Evolutionary conservation across 1,140 invertebrate genomes (phyloP).

Genomic region (Brachionus plicatilis): DNA sequence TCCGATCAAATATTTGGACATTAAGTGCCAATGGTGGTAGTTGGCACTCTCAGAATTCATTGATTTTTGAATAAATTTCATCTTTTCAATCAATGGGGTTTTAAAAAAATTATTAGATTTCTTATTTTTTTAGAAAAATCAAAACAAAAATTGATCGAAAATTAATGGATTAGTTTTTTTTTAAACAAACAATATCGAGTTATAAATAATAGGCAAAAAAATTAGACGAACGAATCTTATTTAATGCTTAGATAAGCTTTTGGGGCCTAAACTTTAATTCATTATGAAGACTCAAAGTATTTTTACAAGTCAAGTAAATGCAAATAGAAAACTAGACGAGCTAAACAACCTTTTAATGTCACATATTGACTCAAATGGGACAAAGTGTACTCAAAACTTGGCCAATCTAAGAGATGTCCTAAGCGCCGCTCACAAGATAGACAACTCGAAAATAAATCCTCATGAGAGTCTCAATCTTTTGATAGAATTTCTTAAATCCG

Average conservation of each 20-base stretch:
- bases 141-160: conserved; percentile 21
- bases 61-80: not conserved
- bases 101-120: not conserved
- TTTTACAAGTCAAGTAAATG: not conserved
- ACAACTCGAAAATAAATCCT: not conserved
- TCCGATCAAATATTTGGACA: not conserved
- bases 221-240: not conserved
- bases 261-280: not conserved
- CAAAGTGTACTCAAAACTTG: not conserved
- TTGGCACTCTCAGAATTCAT: not conserved
- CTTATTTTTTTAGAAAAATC: not conserved
- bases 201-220: conserved; percentile 16
- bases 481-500: not conserved
- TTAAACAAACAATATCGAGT: conserved; percentile 31
- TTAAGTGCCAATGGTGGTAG: not conserved
- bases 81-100: not conserved
- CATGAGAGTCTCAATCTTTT: not conserved
- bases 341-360: conserved; percentile 19
- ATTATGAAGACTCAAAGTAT: not conserved
- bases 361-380: not conserved
- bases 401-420: not conserved
- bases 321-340: not conserved
- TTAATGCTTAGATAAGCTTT: conserved; percentile 7
- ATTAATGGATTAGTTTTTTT: conserved; percentile 33
- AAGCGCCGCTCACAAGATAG: not conserved